Base-by-base conservation (phyloP, 2,888 invertebrate species). In the Coelopa pilipes region DNA sequence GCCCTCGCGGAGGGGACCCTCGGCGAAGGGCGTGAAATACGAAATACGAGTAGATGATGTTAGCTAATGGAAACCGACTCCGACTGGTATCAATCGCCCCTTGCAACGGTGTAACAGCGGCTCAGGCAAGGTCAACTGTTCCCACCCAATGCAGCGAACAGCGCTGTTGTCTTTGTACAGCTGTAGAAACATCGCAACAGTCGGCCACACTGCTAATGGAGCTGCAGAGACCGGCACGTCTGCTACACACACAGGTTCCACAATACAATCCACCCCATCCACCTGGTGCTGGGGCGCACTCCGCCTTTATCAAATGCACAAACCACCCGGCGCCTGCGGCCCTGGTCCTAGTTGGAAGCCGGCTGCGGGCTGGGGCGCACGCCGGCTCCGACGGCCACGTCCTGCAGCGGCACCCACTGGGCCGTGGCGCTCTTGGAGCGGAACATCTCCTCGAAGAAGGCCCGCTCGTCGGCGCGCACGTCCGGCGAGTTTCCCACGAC, bases 361-460 rank as follows among this genome's bases (percentile, higher is more conserved):
- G 21, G 11, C 34, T 67, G 67, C 34, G 19, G 55, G 76, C 80
- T 68, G 59, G 69, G 69, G 62, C 76, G 76, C 76, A 80, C 78
- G 34, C 34, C 34, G n/a, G n/a, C n/a, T n/a, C n/a, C n/a, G 34
- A 34, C 34, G 45, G 75, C 79, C 2, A 80, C 81, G 57, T 90
- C 90, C 24, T 88, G 87, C 15, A 91, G 81, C 19, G 90, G 88
- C 47, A 91, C 85, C 91, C 91, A 91, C 81, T 90, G 90, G 1
- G 90, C 90, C 1, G 89, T 90, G 11, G 90, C 90, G 46, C 89
- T 90, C 80, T 90, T 90, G 17, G 89, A 89, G 17, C 89, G 88
- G 75, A 91, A 85, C 82, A 90, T 89, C 79, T 90, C 90, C 59
- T 89, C 88, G 78, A 90, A 91, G 75, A 91, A 89, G 71, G 89